Evolutionary conservation across 2,113 vertebrate genomes (phyloP), one percentile per base, ranked within the genome.

Genomic region (Halcyon malimbica): DNA sequence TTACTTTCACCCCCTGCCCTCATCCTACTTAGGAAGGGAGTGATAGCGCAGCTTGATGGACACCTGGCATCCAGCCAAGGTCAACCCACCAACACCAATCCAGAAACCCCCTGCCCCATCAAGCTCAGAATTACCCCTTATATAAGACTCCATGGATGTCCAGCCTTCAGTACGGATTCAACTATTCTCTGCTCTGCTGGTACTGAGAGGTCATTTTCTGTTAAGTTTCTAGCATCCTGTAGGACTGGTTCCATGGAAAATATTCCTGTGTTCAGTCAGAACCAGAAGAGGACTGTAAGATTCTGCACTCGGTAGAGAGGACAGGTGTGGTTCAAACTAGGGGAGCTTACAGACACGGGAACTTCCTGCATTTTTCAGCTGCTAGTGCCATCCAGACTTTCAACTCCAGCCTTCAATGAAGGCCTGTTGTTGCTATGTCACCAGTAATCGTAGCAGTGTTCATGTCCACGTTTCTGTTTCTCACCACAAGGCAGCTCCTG

Each of bases 381-480:
- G 44, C 18, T 46, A 46, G 23, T 60, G 64, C 6, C 51, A 77
- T 31, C 29, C 51, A 35, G 69, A 63, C 48, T 51, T 70, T 44
- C 42, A 56, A 2, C 53, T 42, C 63, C 54, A 87, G 60, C 54
- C 26, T 33, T 91, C 60, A 56, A 33, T 31, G 42, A 53, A 59
- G 70, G 69, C 37, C 42, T 60, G 23, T 35, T 33, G 6, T 24
- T 67, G 39, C 21, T 21, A 1, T 18, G 29, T 64, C 62, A 20
- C 13, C 57, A 73, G 39, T 11, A 33, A 5, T 33, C 29, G 4
- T 10, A 48, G 21, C 29, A n/a, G 14, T 0, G 1, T 37, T 51
- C 16, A 17, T 0, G 1, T 33, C 57, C 16, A 17, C 0, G 0
- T 48, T 87, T 46, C 39, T 46, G 13, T 63, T 64, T 59, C 68